A percentile compares a stretch with the other conserved stretches of the same genome.
phyloP scores from a whole-genome alignment of 2,888 invertebrate species.

The Alcis repandata region DNA sequence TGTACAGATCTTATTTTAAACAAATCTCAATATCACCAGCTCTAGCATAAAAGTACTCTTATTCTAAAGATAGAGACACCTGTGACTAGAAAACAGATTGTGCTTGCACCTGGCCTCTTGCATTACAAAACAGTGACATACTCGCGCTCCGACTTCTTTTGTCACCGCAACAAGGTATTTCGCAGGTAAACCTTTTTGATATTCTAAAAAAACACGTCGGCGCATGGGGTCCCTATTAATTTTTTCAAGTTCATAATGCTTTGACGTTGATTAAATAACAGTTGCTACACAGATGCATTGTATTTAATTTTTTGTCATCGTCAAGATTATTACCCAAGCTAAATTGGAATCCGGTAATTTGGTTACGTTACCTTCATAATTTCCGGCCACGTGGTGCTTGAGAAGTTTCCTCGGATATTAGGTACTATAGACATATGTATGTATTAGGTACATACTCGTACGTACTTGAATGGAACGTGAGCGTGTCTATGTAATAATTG shows the following conservation, averaged over 20 bases:
- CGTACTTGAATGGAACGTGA: conserved; percentile 8
- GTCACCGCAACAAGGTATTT: background rate
- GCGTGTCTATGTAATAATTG: conserved; percentile 32
- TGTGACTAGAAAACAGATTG: background rate
- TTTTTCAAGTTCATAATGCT: conserved; percentile 1
- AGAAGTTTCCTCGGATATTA: conserved; percentile 38
- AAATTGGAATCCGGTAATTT: conserved; percentile 57
- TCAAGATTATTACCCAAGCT: conserved; percentile 52
- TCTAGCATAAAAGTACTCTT: too few relatives aligned
- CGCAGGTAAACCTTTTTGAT: conserved; percentile 8
- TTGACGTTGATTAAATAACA: background rate
- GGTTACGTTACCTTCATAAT: conserved; percentile 51
- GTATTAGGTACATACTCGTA: too few relatives aligned
- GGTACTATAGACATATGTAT: too few relatives aligned
- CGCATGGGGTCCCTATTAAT: conserved; percentile 1
- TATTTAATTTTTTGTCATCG: conserved; percentile 51
- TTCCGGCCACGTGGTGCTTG: conserved; percentile 46
- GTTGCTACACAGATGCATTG: background rate
- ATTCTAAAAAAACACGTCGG: background rate
- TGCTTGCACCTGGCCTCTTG: background rate
- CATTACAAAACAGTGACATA: background rate
- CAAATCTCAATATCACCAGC: too few relatives aligned
- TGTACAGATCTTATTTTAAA: too few relatives aligned
- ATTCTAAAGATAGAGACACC: too few relatives aligned
- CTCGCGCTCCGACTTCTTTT: background rate